Percentiles rank a stretch among this genome's conserved stretches.
Evolutionary conservation across 2,888 invertebrate species (phyloP).

Genomic region (Amphipoea oculea): DNA sequence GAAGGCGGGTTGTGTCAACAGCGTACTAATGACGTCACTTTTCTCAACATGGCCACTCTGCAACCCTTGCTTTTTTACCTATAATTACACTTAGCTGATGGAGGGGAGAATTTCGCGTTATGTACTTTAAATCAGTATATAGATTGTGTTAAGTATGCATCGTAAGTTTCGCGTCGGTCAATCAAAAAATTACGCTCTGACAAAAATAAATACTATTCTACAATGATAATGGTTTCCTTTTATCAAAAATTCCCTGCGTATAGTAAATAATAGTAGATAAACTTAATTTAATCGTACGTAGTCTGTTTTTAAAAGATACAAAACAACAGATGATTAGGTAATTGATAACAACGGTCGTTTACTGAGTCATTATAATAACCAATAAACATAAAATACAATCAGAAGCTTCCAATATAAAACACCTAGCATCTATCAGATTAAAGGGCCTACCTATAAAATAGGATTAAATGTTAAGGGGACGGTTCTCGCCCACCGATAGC

Average conservation of each 20-base stretch:
- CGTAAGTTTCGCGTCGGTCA: constrained; percentile 4
- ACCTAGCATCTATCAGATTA: constrained; percentile 79
- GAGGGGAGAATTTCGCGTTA: constrained; percentile 65
- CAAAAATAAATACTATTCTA: neutral
- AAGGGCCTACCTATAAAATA: constrained; percentile 81
- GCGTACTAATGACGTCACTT: constrained; percentile 87
- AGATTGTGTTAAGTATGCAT: constrained; percentile 39
- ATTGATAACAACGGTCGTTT: constrained; percentile 28
- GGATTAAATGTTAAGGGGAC: constrained; percentile 85
- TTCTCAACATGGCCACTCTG: constrained; percentile 85
- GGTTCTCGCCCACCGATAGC: constrained; percentile 84
- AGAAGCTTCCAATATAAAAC: constrained; percentile 69
- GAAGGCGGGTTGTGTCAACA: constrained; percentile 88
- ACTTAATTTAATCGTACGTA: constrained; percentile 12
- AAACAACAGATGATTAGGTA: constrained; percentile 22
- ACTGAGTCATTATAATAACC: constrained; percentile 51
- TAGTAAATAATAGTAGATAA: constrained; percentile 33
- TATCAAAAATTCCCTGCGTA: constrained; percentile 16
- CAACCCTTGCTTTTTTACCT: constrained; percentile 81
- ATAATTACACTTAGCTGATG: constrained; percentile 80
- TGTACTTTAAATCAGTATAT: constrained; percentile 62
- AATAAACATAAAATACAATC: constrained; percentile 68
- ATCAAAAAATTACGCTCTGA: constrained; percentile 9
- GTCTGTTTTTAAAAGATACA: constrained; percentile 2
- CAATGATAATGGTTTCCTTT: neutral